phyloP scores from a whole-genome alignment of 2,888 invertebrate species.

The Drymonia ruficornis region DNA sequence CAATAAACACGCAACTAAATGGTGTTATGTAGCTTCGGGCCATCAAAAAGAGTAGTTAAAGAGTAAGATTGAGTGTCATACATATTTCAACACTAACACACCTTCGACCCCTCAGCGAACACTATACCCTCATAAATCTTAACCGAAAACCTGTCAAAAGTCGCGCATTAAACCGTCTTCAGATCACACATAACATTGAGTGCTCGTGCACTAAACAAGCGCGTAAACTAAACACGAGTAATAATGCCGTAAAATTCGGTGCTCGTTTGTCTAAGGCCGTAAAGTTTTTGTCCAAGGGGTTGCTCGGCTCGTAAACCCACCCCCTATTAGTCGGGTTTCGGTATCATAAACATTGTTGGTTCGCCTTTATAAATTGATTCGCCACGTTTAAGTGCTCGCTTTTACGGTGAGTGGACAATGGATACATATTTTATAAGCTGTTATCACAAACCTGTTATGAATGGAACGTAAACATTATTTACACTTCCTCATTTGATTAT shows the following conservation, averaged over 20 bases:
- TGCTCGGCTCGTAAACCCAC: slow-evolving; percentile 31
- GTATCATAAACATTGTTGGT: slow-evolving; percentile 35
- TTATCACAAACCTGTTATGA: not conserved
- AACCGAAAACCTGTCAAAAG: not conserved
- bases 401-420: slow-evolving; percentile 21
- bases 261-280: slow-evolving; percentile 39
- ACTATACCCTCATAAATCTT: not conserved
- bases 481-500: no score
- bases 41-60: not conserved
- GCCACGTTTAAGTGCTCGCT: slow-evolving; percentile 22
- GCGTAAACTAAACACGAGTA: slow-evolving; percentile 20
- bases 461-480: not conserved
- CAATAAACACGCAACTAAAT: no score
- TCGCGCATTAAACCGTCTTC: not conserved
- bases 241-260: slow-evolving; percentile 39
- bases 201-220: slow-evolving; percentile 7
- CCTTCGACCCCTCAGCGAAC: not conserved
- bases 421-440: slow-evolving; percentile 5
- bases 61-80: not conserved
- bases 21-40: not conserved
- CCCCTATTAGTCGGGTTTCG: slow-evolving; percentile 29
- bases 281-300: slow-evolving; percentile 40
- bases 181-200: not conserved
- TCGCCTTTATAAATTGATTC: slow-evolving; percentile 37
- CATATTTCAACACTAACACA: not conserved